Conservation (phyloP, 2,888 invertebrate genomes). For the Ephialtes manifestator region DNA sequence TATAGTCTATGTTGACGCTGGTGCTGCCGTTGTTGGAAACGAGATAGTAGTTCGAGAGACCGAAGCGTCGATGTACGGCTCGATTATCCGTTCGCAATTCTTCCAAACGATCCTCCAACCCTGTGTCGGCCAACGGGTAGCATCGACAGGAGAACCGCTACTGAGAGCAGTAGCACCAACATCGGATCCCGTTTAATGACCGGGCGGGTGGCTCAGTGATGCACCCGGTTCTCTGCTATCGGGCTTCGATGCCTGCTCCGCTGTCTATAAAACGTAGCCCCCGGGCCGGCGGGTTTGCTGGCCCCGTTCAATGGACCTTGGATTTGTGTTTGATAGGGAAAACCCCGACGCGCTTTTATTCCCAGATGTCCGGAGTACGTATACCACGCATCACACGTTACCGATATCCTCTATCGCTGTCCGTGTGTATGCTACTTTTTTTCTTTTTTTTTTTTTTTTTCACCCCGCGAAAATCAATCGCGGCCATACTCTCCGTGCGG, state of each 20-base stretch:
- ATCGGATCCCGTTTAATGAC: slow-evolving; percentile 78
- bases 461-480: slow-evolving; percentile 68
- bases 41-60: slow-evolving; percentile 54
- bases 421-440: not conserved
- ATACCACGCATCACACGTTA: slow-evolving; percentile 48
- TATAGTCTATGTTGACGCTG: slow-evolving; percentile 33
- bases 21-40: slow-evolving; percentile 45
- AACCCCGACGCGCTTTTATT: slow-evolving; percentile 76
- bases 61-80: slow-evolving; percentile 68
- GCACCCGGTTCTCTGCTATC: slow-evolving; percentile 67
- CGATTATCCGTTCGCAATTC: slow-evolving; percentile 78
- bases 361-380: slow-evolving; percentile 71
- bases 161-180: slow-evolving; percentile 26
- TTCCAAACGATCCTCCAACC: slow-evolving; percentile 75
- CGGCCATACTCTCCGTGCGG: slow-evolving; percentile 41
- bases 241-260: slow-evolving; percentile 47
- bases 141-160: slow-evolving; percentile 56
- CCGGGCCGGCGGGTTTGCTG: slow-evolving; percentile 63
- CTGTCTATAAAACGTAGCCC: slow-evolving; percentile 66
- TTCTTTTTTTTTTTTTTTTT: slow-evolving; percentile 55
- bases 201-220: slow-evolving; percentile 59
- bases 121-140: slow-evolving; percentile 42
- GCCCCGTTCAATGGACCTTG: slow-evolving; percentile 75
- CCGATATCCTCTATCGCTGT: slow-evolving; percentile 18
- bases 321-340: slow-evolving; percentile 78